Base-by-base conservation (phyloP, 2,888 invertebrate species). In the Shargacucullia verbasci region DNA sequence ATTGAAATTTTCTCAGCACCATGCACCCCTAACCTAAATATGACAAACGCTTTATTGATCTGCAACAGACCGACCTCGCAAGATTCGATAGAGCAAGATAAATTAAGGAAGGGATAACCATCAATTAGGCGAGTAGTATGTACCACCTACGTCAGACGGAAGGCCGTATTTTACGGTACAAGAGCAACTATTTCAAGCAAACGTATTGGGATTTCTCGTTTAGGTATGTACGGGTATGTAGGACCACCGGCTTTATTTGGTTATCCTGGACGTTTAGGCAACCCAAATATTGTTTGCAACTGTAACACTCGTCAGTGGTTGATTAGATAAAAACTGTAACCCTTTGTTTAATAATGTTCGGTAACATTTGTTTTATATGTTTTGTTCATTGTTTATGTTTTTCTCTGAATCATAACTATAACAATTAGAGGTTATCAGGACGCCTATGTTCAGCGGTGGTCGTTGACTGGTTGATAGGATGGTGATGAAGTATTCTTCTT, bases 31-130 rank as follows among this genome's bases (percentile, higher is more conserved):
- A 37, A 25, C 11, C 39, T 34, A 39, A 56, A 63, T 70, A 66
- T 70, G 57, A 70, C 40, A 49, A 53, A 41, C 37, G 38, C 10
- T 40, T 49, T 49, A 54, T 60, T 39, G 40, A 57, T 71, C 66
- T 71, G 49, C 53, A 53, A 34, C 35, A 49, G 40, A 47, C 41
- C 48, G 25, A 45, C 37, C 45, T 56, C 44, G 38, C 35, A 54
- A 52, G 48, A 68, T 55, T 55, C 47, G 45, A 45, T 12, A 46
- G 62, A 67, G 45, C 44, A 68, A 70, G 70, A 70, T 68, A 70
- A 72, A 68, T 68, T 73, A 58, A 33, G 38, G 20, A 68, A 58
- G 50, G 70, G 70, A 70, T 69, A 60, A 57, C 61, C 73, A 70
- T 70, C 62, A 70, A 68, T 70, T 68, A 68, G 58, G 57, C 20